Conservation (phyloP, 2,797 vertebrate genomes). For the Poecilia velifera region DNA sequence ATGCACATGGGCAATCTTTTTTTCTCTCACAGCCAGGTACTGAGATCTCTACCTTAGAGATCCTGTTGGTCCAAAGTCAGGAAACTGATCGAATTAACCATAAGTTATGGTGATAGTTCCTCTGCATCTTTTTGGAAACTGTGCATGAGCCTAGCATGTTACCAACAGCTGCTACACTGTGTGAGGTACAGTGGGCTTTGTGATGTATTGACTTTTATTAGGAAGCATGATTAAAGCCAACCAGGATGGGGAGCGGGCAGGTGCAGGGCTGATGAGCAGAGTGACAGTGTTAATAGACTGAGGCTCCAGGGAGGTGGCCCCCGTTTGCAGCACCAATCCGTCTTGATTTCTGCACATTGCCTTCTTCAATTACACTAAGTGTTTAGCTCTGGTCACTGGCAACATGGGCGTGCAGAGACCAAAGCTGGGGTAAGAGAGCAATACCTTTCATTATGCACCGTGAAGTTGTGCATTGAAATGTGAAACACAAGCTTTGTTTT, state of each 20-base stretch:
- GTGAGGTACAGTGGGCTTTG: slow-evolving; percentile 69
- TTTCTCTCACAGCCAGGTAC: slow-evolving; percentile 53
- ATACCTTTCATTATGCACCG: slow-evolving; percentile 28
- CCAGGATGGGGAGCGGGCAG: slow-evolving; percentile 75
- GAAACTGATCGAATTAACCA: slow-evolving; percentile 37
- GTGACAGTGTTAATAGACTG: slow-evolving; percentile 84
- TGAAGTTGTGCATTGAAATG: slow-evolving; percentile 55
- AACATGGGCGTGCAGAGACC: slow-evolving; percentile 48
- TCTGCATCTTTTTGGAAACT: slow-evolving; percentile 22
- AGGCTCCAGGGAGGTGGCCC: slow-evolving; percentile 80
- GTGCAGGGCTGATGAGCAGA: slow-evolving; percentile 82
- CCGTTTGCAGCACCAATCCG: slow-evolving; percentile 75
- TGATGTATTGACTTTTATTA: slow-evolving; percentile 82
- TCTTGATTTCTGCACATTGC: slow-evolving; percentile 84
- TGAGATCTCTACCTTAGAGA: slow-evolving; percentile 48
- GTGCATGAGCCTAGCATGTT: slow-evolving; percentile 47
- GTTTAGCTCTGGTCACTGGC: slow-evolving; percentile 70
- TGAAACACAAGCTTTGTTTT: slow-evolving; percentile 31
- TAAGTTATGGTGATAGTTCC: slow-evolving; percentile 19
- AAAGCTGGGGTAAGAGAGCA: slow-evolving; percentile 24
- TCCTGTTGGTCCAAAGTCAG: slow-evolving; percentile 41
- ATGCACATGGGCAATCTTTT: slow-evolving; percentile 59
- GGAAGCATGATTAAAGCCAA: slow-evolving; percentile 77
- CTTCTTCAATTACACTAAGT: slow-evolving; percentile 82
- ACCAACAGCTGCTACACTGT: slow-evolving; percentile 64